Evolutionary conservation across 2,113 vertebrate species (phyloP).

Genomic region (Falcunculus frontatus): DNA sequence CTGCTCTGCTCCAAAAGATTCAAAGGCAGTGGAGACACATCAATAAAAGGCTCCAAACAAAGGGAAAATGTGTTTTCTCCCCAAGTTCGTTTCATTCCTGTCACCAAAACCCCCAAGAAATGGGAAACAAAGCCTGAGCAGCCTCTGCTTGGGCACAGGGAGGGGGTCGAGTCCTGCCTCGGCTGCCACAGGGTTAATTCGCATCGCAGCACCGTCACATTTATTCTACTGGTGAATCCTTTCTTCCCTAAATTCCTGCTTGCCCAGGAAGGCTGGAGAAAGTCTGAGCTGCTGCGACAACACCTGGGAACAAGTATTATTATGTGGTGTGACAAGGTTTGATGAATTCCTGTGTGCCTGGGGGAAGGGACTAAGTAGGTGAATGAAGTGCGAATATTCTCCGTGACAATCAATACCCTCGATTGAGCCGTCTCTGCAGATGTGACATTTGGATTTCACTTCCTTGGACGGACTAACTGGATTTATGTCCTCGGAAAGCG

Average conservation of each 20-base stretch:
- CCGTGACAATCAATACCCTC: conserved; percentile 76
- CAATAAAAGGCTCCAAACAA: neutral
- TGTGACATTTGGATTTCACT: conserved; percentile 75
- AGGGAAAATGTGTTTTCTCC: neutral
- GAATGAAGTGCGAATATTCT: conserved; percentile 74
- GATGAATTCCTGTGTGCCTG: conserved; percentile 69
- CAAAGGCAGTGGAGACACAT: accelerated
- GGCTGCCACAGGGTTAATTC: neutral
- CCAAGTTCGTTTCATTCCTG: neutral
- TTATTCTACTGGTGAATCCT: neutral
- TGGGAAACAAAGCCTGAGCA: neutral
- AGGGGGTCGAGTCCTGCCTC: neutral
- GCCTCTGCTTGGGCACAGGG: accelerated
- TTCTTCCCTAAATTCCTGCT: conserved; percentile 3
- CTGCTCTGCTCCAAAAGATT: neutral
- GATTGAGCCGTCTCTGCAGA: conserved; percentile 68
- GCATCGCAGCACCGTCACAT: neutral
- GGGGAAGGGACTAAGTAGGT: conserved; percentile 74
- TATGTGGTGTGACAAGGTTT: conserved; percentile 70
- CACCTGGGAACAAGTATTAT: conserved; percentile 28
- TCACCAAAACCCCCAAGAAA: neutral
- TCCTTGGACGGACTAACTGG: conserved; percentile 31
- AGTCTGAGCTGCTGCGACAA: neutral
- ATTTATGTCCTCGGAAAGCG: conserved; percentile 34
- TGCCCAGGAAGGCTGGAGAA: neutral